A percentile compares a stretch with the other conserved stretches of the same genome.
These are phyloP conservation scores for Epistrophe grossulariae DNA, from an alignment of 2,888 invertebrate species.

Conservation along the genomic window DNA sequence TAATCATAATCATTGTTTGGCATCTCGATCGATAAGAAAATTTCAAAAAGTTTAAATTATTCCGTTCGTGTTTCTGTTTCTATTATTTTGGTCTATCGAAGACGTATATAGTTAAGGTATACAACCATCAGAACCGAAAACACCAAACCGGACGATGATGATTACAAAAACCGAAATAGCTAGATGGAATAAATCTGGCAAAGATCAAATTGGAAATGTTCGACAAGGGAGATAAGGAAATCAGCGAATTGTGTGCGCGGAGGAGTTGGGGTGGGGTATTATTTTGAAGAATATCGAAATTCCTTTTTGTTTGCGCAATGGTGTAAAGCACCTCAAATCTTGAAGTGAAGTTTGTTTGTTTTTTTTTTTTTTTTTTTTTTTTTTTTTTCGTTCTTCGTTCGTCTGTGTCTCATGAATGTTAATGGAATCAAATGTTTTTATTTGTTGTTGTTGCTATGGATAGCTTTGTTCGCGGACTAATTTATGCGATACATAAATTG, in stretches of 20 bases:
- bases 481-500: constrained; percentile 21
- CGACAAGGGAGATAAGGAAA: constrained; percentile 55
- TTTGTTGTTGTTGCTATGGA: background rate
- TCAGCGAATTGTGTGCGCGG: constrained; percentile 42
- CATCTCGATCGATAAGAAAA: constrained; percentile 61
- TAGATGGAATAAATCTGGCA: constrained; percentile 57
- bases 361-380: constrained; percentile 11
- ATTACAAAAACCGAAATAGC: constrained; percentile 25
- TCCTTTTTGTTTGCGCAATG: constrained; percentile 34
- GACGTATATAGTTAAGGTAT: constrained; percentile 13
- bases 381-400: background rate
- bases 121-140: background rate
- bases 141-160: background rate
- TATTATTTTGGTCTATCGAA: constrained; percentile 38
- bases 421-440: constrained; percentile 30
- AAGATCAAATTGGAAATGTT: constrained; percentile 60
- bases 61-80: constrained; percentile 11
- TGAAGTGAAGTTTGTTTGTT: background rate
- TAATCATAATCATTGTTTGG: constrained; percentile 32
- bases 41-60: constrained; percentile 53
- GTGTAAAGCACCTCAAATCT: background rate
- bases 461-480: constrained; percentile 16
- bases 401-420: constrained; percentile 43
- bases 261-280: constrained; percentile 4
- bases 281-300: constrained; percentile 41